Conservation (phyloP, 2,888 invertebrate genomes). For the Megaustenia siamemsis region DNA sequence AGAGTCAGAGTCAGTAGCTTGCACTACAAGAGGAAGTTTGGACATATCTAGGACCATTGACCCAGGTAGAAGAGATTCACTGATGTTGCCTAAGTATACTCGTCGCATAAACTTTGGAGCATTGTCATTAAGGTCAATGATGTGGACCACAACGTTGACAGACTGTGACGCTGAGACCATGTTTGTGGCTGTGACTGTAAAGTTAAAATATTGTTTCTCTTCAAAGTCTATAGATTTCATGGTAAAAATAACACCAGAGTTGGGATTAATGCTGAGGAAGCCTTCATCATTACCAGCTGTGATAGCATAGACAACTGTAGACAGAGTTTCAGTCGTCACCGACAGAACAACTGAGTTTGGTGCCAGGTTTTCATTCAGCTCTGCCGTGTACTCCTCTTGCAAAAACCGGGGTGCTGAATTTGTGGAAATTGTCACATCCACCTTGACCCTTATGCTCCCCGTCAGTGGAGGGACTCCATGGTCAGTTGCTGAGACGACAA, state of each 20-base stretch:
- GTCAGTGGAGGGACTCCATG: conserved; percentile 87
- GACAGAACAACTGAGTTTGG: conserved; percentile 67
- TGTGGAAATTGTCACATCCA: conserved; percentile 93
- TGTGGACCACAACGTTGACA: conserved; percentile 90
- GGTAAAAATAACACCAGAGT: conserved; percentile 89
- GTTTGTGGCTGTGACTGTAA: conserved; percentile 90
- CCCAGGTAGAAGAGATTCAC: conserved; percentile 84
- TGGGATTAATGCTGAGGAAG: conserved; percentile 90
- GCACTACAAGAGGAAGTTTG: conserved; percentile 89
- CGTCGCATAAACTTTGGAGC: conserved; percentile 88
- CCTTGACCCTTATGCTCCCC: conserved; percentile 90
- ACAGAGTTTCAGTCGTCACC: conserved; percentile 70
- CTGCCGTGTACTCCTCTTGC: conserved; percentile 68
- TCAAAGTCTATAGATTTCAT: conserved; percentile 88
- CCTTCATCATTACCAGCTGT: conserved; percentile 88
- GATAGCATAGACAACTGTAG: conserved; percentile 84
- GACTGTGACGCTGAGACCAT: conserved; percentile 88
- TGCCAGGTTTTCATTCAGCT: conserved; percentile 71
- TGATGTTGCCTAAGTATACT: conserved; percentile 88
- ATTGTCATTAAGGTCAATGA: conserved; percentile 88
- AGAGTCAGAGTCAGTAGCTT: conserved; percentile 91
- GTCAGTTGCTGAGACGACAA: conserved; percentile 94
- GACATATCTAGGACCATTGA: conserved; percentile 88
- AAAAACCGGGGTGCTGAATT: conserved; percentile 94
- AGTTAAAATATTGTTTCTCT: conserved; percentile 87